Base-by-base conservation (phyloP, 92 coral and sea anemone genomes). In the Chrysogorgia sp. region DNA sequence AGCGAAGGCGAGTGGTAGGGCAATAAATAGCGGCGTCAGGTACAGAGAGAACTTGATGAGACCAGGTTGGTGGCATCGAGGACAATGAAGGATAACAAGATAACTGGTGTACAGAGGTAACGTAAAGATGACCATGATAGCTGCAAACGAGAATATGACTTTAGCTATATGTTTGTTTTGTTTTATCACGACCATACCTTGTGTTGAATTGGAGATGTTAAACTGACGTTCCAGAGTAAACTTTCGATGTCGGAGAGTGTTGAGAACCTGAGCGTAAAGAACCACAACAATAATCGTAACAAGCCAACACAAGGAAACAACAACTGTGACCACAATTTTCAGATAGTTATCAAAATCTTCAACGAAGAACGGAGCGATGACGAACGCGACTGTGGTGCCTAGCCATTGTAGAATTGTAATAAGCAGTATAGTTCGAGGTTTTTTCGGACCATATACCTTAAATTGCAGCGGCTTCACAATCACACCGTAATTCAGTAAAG, bases 381-480 rank as follows among this genome's bases (percentile, higher is more conserved):
- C 12, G 6, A 49, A 4, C 25, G 34, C 30, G 0, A 14, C 47
- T 4, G 3, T 23, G 1, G 37, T 19, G 14, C n/a, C 10, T 10
- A 71, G 10, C 77, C 77, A 71, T 30, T 49, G 28, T 13, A 17
- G 10, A 0, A 71, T n/a, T 1, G 57, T 49, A 12, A 71, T 52
- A 30, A 48, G 22, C 47, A 71, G 3, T 25, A 34, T 71, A 2
- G 61, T 71, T 52, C 62, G 7, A 6, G 74, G 74, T 71, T 29
- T 48, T 0, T 12, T 17, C 14, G 79, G 79, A n/a, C 30, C 64
- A 0, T 53, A 22, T 19, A 33, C 17, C 29, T 53, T 19, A 23
- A 52, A 72, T 32, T 35, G 20, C 7, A 72, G 58, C 13, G 79
- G 79, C 55, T 32, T 34, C 35, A 72, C 79, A 20, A 72, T 72